Percentiles rank a stretch among this genome's conserved stretches.
Conservation (phyloP, 2,797 vertebrate species). For the Myripristis jacobus region DNA sequence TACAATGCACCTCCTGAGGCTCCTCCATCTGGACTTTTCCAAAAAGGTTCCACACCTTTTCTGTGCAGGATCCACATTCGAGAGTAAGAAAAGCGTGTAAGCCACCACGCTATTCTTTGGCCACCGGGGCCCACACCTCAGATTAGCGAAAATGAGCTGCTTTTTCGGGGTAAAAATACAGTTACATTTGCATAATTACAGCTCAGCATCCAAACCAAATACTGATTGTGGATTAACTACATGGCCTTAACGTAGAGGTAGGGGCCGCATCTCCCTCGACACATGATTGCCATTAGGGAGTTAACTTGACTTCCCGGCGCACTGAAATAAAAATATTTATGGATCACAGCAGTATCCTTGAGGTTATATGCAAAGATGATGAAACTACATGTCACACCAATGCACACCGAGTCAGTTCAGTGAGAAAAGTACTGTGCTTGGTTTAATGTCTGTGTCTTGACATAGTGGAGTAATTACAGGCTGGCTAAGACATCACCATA, state of each 20-base stretch:
- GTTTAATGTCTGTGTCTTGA: slow-evolving; percentile 22
- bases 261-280: background rate
- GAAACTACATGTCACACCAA: slow-evolving; percentile 51
- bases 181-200: background rate
- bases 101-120: background rate
- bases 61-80: background rate
- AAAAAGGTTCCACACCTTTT: background rate
- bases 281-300: slow-evolving; percentile 11
- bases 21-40: background rate
- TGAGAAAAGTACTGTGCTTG: slow-evolving; percentile 29
- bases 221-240: background rate
- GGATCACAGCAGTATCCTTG: slow-evolving; percentile 16
- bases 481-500: slow-evolving; percentile 34
- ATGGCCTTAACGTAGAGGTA: background rate
- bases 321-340: slow-evolving; percentile 28
- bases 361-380: slow-evolving; percentile 45
- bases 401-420: slow-evolving; percentile 12
- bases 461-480: slow-evolving; percentile 58
- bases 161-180: background rate
- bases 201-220: background rate
- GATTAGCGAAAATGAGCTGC: background rate
- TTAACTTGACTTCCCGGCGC: slow-evolving; percentile 25
- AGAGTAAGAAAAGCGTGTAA: background rate
- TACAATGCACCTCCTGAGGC: slow-evolving; percentile 14
- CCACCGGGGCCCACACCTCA: background rate